Conservation (phyloP, 1,140 invertebrate genomes). For the Lordiphosa collinella region DNA sequence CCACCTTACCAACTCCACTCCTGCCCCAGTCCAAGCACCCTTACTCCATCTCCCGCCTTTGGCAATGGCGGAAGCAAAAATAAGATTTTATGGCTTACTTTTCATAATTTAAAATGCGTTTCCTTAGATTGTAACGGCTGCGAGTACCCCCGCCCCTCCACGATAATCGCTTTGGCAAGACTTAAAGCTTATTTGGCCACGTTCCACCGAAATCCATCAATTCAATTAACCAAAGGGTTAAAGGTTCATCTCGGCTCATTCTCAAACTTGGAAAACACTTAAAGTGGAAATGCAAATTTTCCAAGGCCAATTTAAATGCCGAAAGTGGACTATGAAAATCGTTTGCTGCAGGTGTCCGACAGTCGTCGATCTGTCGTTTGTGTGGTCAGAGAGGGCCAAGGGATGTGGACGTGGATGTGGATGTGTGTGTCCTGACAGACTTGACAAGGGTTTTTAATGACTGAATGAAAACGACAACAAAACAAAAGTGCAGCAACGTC, state of each 20-base stretch:
- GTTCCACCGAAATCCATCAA: conserved; percentile 64
- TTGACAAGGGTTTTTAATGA: conserved; percentile 78
- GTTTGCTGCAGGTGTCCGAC: conserved; percentile 62
- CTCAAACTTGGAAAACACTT: conserved; percentile 22
- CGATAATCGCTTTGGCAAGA: conserved; percentile 41
- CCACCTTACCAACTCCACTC: background rate
- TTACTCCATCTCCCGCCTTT: too few relatives aligned
- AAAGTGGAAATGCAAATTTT: conserved; percentile 69
- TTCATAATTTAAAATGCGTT: conserved; percentile 71
- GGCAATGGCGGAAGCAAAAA: conserved; percentile 54
- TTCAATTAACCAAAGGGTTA: conserved; percentile 64
- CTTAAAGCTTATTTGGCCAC: conserved; percentile 47
- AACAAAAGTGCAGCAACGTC: conserved; percentile 46
- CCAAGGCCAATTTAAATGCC: conserved; percentile 40
- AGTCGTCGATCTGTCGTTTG: conserved; percentile 5
- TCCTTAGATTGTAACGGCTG: conserved; percentile 14
- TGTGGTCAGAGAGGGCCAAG: conserved; percentile 33
- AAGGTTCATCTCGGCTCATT: conserved; percentile 9
- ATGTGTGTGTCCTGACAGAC: conserved; percentile 43
- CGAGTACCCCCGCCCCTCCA: background rate
- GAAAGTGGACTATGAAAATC: conserved; percentile 53
- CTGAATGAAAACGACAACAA: conserved; percentile 71
- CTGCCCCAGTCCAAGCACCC: too few relatives aligned
- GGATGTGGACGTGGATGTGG: conserved; percentile 22
- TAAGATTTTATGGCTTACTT: conserved; percentile 78